phyloP scores from a whole-genome alignment of 35 echinoderm and acorn worm genomes.

The Nesometra sesokonis region DNA sequence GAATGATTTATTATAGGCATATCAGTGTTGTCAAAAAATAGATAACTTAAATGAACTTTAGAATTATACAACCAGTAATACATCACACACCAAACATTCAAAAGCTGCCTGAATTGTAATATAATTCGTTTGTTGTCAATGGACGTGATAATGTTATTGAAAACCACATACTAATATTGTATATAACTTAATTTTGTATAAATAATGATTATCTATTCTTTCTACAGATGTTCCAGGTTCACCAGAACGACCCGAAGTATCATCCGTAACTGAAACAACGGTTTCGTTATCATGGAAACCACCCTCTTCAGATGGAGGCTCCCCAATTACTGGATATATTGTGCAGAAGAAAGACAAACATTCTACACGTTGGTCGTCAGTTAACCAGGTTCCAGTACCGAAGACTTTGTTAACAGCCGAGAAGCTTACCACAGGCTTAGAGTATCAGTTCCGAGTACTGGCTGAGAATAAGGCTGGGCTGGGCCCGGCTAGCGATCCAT shows the following conservation, averaged over 20 bases:
- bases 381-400: slow-evolving; percentile 12
- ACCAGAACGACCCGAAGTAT: slow-evolving; percentile 38
- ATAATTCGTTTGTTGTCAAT: no score
- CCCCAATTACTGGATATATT: slow-evolving; percentile 40
- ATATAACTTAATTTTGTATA: no score
- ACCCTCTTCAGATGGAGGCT: slow-evolving; percentile 45
- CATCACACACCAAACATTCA: no score
- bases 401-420: background rate
- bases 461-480: slow-evolving; percentile 38
- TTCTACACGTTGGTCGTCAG: slow-evolving; percentile 35
- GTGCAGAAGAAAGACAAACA: slow-evolving; percentile 52
- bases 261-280: slow-evolving; percentile 30
- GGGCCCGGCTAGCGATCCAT: slow-evolving; percentile 19
- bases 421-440: slow-evolving; percentile 2
- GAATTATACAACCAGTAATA: no score
- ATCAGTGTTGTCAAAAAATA: no score
- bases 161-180: no score
- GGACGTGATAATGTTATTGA: no score
- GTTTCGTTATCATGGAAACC: slow-evolving; percentile 36
- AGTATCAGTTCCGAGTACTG: slow-evolving; percentile 35
- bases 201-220: no score
- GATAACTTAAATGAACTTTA: no score
- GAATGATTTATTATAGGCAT: no score
- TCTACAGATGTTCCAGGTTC: slow-evolving; percentile 34
- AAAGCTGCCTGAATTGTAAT: no score